Base-by-base conservation (phyloP, 2,888 invertebrate species). In the Pasiphila rectangulata region DNA sequence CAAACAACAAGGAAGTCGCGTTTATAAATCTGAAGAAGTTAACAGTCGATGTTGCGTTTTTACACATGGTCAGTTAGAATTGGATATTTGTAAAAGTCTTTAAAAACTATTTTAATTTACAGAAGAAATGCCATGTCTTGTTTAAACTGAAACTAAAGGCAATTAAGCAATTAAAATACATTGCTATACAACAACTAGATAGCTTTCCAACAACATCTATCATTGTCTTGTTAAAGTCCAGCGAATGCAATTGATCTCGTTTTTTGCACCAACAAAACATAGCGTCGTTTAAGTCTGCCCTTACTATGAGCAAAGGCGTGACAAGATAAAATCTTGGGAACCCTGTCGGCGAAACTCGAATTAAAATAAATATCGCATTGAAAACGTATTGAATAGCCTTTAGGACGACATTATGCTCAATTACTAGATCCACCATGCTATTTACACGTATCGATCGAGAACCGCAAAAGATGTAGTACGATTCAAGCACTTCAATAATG, bases 271-370 rank as follows among this genome's bases (percentile, higher is more conserved):
- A 75, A 76, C 80, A 76, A 67, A 69, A 62, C 57, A 63, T 27
- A 44, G 61, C 64, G 67, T 63, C 70, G 61, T 71, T 79, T 75
- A 76, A 71, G 73, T 66, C 67, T 59, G 69, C 71, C 69, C 76
- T 71, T 69, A 78, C 78, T 78, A 75, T 79, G 72, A 77, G 74
- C 73, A 67, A 69, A 75, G 80, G 79, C 84, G 84, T 84, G 84
- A 86, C 84, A 76, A 80, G 85, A 86, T 85, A 83, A 75, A 72
- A 86, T 86, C 83, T 79, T 71, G 70, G 69, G 75, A 74, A 61
- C 75, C 67, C 64, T 67, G 69, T 69, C 74, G 72, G 75, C 70
- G 68, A 72, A 73, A 75, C 75, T 69, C 69, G 80, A 80, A 80
- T 80, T 79, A 81, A 79, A 82, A 79, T 77, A 79, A 77, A 83